These are phyloP conservation scores for Limnephilus marmoratus DNA, from an alignment of 2,888 invertebrate genomes.

Conservation along the genomic window DNA sequence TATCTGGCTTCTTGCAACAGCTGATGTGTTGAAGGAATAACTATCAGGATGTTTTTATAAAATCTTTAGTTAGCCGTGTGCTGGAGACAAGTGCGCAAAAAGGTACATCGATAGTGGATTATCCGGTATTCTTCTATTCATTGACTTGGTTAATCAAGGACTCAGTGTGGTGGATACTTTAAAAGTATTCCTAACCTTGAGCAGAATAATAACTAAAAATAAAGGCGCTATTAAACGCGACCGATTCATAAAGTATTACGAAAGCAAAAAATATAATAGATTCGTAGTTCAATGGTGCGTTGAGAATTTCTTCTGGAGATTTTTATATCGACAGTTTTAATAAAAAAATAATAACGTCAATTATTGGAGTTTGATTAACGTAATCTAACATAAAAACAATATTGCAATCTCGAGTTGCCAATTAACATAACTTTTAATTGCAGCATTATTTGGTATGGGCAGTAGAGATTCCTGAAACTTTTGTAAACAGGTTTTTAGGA, in stretches of 20 bases:
- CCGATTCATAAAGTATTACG: background rate
- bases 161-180: background rate
- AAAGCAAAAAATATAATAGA: background rate
- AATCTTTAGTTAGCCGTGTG: background rate
- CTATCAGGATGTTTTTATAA: background rate
- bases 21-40: background rate
- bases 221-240: too few relatives aligned
- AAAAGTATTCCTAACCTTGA: background rate
- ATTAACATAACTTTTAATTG: background rate
- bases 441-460: too few relatives aligned
- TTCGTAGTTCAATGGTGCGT: background rate
- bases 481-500: too few relatives aligned
- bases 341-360: background rate
- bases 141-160: background rate
- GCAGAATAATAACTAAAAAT: background rate
- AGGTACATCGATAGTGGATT: background rate
- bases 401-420: background rate
- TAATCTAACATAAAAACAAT: background rate
- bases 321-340: background rate
- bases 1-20: background rate
- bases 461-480: too few relatives aligned
- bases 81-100: background rate
- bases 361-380: background rate
- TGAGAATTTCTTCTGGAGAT: background rate
- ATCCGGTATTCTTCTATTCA: background rate